Base-by-base conservation (phyloP, 2,797 vertebrate genomes). In the Sebastes umbrosus region DNA sequence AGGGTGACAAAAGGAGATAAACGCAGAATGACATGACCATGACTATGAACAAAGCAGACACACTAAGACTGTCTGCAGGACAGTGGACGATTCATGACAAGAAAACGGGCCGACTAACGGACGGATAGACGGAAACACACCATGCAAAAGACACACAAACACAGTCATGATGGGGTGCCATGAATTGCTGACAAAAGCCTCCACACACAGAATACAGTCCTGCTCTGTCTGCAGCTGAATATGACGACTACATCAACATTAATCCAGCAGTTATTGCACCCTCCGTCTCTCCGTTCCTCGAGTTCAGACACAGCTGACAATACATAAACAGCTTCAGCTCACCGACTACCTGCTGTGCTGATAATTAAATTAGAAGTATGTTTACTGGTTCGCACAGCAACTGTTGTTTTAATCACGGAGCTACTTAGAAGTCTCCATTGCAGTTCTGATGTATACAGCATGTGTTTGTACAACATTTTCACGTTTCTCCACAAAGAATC, bases 171-270 rank as follows among this genome's bases (percentile, higher is more conserved):
- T 32, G 62, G 79, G 57, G 25, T 65, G 77, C 64, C 75, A 70
- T 1, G 4, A 63, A 69, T 2, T 32, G 57, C 75, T 80, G 76
- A 89, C 87, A 87, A 84, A 88, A 84, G 84, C 77, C 71, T 75
- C 25, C 73, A 76, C 66, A 83, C 71, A 57, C 39, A 43, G 8
- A 65, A 6, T 31, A 85, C 80, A 83, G 77, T 9, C 59, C 14
- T 11, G 72, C 73, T 79, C 69, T 87, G 87, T 88, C 69, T 86
- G 76, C 77, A 76, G 77, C 75, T 68, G 34, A 75, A 58, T 22
- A 20, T 24, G 67, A 82, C 71, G 57, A 60, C 75, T 54, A 68
- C 60, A 12, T 68, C 82, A 72, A 72, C 66, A 31, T 0, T 12
- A 8, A 71, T 16, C 12, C 72, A 43, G 68, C 67, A 57, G 62